Evolutionary conservation across 2,888 invertebrate species (phyloP).

Genomic region (Labia minor): DNA sequence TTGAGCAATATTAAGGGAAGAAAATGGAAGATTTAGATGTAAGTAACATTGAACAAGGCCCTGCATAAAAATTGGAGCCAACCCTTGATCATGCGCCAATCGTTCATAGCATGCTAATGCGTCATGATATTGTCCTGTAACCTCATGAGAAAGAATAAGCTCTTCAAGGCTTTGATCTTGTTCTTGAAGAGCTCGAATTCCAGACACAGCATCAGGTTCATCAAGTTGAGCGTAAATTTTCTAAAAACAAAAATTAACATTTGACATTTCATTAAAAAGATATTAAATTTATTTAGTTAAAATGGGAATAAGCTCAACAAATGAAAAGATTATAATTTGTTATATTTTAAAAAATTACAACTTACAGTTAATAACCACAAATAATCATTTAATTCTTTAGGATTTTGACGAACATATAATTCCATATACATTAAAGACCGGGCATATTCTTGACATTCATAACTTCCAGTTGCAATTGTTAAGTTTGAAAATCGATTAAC

Average conservation of each 20-base stretch:
- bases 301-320: not conserved
- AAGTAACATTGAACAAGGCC: slow-evolving; percentile 81
- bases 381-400: slow-evolving; percentile 45
- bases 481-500: slow-evolving; percentile 48
- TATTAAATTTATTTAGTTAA: not conserved
- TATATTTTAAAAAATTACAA: not conserved
- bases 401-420: slow-evolving; percentile 52
- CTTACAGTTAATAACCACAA: slow-evolving; percentile 36
- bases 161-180: slow-evolving; percentile 69
- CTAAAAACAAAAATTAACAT: slow-evolving; percentile 33
- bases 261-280: slow-evolving; percentile 2
- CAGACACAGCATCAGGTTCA: slow-evolving; percentile 84
- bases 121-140: slow-evolving; percentile 67
- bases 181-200: slow-evolving; percentile 59
- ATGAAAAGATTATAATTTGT: not conserved
- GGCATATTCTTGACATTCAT: slow-evolving; percentile 61
- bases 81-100: slow-evolving; percentile 50
- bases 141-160: slow-evolving; percentile 71
- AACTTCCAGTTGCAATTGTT: slow-evolving; percentile 59
- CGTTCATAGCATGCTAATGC: slow-evolving; percentile 82
- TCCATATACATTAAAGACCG: slow-evolving; percentile 66
- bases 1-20: slow-evolving; percentile 64
- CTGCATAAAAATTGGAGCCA: slow-evolving; percentile 37
- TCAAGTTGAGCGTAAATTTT: slow-evolving; percentile 80
- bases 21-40: slow-evolving; percentile 75